Evolutionary conservation across 2,797 vertebrate genomes (phyloP), one percentile per base, ranked within the genome.

Genomic region (Rhinella marina): DNA sequence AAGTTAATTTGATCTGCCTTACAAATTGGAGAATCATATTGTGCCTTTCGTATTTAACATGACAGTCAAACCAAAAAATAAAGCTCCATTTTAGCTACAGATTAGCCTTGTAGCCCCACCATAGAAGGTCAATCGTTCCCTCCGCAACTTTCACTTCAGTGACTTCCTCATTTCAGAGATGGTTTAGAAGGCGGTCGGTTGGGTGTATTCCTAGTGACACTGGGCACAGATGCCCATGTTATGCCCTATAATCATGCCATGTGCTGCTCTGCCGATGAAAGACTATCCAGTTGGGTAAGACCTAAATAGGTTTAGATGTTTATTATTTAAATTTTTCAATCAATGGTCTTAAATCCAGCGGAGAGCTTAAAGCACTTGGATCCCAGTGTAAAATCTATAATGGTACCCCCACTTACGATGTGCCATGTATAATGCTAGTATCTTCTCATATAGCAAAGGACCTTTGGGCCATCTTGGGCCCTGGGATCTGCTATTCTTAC

Each of bases 1-100:
- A 77, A 89, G 32, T 32, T 89, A 61, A 79, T 86, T 73, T 84
- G 56, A 86, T 86, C 83, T 86, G 48, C 23, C 61, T 68, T 17
- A 54, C 52, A 80, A 84, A 83, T 17, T 72, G 73, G 75, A 73
- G 75, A 68, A 82, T 82, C 23, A 86, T 81, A 61, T 50, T 25
- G 25, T 62, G 76, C 52, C 14, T 62, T 48, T 50, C 41, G 6
- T 23, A 32, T 59, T 11, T n/a, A 48, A 64, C 61, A 77, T 54
- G 50, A 77, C 21, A 50, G 21, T 54, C 50, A 25, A 77, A 54
- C n/a, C n/a, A 14, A 23, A 23, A 54, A 23, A 25, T 4, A 73
- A n/a, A 54, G 23, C 2, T 21, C 0, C 3, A 0, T 12, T 48
- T 14, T 50, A 9, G 13, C n/a, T 52, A 50, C 2, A 54, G 5